These are phyloP conservation scores for Anisognathus igniventris DNA, from an alignment of 2,797 vertebrate species.

Conservation along the genomic window DNA sequence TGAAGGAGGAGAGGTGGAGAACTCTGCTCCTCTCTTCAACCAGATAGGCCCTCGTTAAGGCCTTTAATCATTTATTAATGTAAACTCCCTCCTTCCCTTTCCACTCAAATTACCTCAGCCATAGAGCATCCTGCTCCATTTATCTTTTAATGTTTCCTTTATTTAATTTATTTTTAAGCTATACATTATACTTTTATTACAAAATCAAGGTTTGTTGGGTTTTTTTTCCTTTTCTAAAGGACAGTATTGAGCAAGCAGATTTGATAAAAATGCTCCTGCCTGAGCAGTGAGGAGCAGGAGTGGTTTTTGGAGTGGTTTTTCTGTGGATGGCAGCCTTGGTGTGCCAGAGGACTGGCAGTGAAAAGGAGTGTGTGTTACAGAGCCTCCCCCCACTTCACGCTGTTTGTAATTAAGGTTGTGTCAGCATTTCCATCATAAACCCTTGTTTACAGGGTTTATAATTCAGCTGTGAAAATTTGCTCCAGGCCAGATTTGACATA, in stretches of 20 bases:
- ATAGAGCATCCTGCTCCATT: constrained; percentile 82
- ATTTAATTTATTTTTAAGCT: constrained; percentile 85
- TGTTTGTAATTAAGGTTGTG: constrained; percentile 66
- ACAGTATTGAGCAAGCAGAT: constrained; percentile 48
- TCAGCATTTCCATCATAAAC: constrained; percentile 65
- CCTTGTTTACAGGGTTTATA: constrained; percentile 60
- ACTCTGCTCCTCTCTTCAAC: constrained; percentile 76
- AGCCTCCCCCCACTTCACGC: constrained; percentile 32
- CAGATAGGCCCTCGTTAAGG: constrained; percentile 79
- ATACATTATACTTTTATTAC: constrained; percentile 79
- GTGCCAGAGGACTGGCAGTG: constrained; percentile 29
- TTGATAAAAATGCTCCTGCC: constrained; percentile 40
- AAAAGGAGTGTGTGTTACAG: constrained; percentile 37
- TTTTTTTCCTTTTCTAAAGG: constrained; percentile 46
- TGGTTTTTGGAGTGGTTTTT: constrained; percentile 19
- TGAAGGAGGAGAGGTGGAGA: constrained; percentile 67
- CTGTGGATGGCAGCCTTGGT: constrained; percentile 35
- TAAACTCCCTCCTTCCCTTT: constrained; percentile 77
- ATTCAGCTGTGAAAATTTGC: constrained; percentile 67
- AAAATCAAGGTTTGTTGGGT: constrained; percentile 51
- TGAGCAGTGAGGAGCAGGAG: neutral
- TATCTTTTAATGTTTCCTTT: constrained; percentile 85
- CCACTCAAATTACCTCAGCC: constrained; percentile 82
- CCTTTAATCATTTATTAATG: constrained; percentile 86
- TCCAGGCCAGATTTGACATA: constrained; percentile 58